phyloP scores from a whole-genome alignment of 2,888 invertebrate species.

The Odontothrips loti region DNA sequence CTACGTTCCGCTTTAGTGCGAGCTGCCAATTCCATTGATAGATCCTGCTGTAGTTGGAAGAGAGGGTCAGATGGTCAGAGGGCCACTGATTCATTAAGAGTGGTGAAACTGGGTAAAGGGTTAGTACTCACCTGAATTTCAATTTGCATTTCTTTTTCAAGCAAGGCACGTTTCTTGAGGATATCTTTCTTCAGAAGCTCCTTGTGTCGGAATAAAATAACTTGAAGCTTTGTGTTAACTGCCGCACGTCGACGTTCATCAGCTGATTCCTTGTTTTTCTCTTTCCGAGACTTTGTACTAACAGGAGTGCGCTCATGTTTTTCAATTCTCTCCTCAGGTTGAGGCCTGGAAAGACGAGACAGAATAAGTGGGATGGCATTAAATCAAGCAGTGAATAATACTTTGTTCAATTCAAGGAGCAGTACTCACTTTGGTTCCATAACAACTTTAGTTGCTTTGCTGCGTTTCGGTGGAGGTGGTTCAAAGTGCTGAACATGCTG shows the following conservation, averaged over 20 bases:
- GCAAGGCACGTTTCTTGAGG: conserved; percentile 78
- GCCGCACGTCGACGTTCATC: conserved; percentile 55
- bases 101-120: background rate
- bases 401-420: background rate
- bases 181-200: conserved; percentile 91
- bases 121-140: conserved; percentile 64
- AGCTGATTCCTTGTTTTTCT: conserved; percentile 45
- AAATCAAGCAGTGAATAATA: background rate
- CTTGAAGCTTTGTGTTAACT: conserved; percentile 59
- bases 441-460: conserved; percentile 5
- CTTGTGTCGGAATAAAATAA: conserved; percentile 79
- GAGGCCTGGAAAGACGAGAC: conserved; percentile 28
- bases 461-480: background rate
- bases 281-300: background rate
- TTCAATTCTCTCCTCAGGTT: conserved; percentile 34
- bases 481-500: background rate
- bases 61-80: conserved; percentile 4
- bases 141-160: conserved; percentile 83
- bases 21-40: conserved; percentile 66
- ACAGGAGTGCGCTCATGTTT: conserved; percentile 40
- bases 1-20: conserved; percentile 67
- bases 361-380: background rate
- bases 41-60: conserved; percentile 58
- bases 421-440: conserved; percentile 18
- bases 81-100: background rate